These are phyloP conservation scores for Ceratina australensis DNA, from an alignment of 1,140 invertebrate species.

Conservation along the genomic window DNA sequence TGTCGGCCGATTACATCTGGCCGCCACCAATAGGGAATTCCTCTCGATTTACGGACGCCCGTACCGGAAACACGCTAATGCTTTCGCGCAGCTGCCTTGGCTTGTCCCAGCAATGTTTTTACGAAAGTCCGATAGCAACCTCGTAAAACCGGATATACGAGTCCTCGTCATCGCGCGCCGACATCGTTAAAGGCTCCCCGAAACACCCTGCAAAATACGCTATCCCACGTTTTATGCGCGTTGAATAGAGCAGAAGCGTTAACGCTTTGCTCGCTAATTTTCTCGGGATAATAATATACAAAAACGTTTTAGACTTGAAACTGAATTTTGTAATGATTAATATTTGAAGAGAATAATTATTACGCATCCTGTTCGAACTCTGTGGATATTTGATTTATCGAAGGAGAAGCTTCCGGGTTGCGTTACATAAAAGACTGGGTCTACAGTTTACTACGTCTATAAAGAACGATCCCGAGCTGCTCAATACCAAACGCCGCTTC, in stretches of 20 bases:
- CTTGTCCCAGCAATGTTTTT: conserved; percentile 60
- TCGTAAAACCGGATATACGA: conserved; percentile 68
- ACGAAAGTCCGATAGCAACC: conserved; percentile 51
- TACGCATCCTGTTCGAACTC: not conserved
- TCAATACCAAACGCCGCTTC: not conserved
- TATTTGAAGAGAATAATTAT: not conserved
- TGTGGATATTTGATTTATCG: conserved; percentile 8
- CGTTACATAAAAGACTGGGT: not conserved
- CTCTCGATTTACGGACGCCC: conserved; percentile 46
- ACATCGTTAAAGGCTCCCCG: conserved; percentile 3
- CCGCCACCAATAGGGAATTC: conserved; percentile 22
- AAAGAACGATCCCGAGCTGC: not conserved
- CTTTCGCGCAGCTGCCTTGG: not conserved
- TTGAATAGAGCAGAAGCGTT: not conserved
- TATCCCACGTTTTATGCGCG: not conserved
- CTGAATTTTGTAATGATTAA: not conserved
- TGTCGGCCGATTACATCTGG: conserved; percentile 29
- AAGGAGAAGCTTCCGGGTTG: not conserved
- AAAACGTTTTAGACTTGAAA: too few species aligned
- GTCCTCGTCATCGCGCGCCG: conserved; percentile 8
- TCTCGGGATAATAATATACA: too few species aligned
- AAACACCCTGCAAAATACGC: not conserved
- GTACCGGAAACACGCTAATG: conserved; percentile 29
- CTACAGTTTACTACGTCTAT: not conserved
- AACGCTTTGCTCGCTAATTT: not conserved